Percentiles rank a stretch among this genome's conserved stretches.
These are phyloP conservation scores for Ornithoptera alexandrae DNA, from an alignment of 2,888 invertebrate genomes.

Conservation along the genomic window DNA sequence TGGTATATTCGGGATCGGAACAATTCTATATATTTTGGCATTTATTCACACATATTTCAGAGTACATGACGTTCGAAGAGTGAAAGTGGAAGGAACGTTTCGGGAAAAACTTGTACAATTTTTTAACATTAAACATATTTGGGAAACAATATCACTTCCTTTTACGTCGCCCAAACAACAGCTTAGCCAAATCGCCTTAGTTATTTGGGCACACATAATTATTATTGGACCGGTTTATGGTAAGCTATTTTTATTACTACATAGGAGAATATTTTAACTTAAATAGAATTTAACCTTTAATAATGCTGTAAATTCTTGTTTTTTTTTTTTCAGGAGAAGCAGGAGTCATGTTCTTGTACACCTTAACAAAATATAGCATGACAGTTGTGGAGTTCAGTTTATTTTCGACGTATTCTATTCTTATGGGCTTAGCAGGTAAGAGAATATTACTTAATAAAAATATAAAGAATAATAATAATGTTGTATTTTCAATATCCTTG, in stretches of 20 bases:
- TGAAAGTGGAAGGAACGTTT: slow-evolving; percentile 49
- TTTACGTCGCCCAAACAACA: slow-evolving; percentile 50
- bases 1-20: slow-evolving; percentile 62
- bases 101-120: slow-evolving; percentile 50
- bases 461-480: no score
- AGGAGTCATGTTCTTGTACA: slow-evolving; percentile 70
- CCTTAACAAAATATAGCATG: slow-evolving; percentile 75
- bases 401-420: slow-evolving; percentile 69
- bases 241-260: slow-evolving; percentile 40
- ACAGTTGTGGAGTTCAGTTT: slow-evolving; percentile 73
- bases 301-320: background rate
- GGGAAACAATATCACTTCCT: slow-evolving; percentile 66
- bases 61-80: slow-evolving; percentile 59
- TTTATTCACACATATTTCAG: slow-evolving; percentile 59
- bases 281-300: background rate
- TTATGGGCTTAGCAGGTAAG: slow-evolving; percentile 76
- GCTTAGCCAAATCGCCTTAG: slow-evolving; percentile 53
- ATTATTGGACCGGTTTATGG: slow-evolving; percentile 70
- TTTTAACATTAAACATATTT: slow-evolving; percentile 60
- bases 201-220: slow-evolving; percentile 65
- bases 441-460: slow-evolving; percentile 2
- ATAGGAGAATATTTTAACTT: background rate
- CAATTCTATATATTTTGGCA: slow-evolving; percentile 55
- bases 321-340: slow-evolving; percentile 70
- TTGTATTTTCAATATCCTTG: background rate